Evolutionary conservation across 2,113 vertebrate genomes (phyloP), one percentile per base, ranked within the genome.

Genomic region (Apteryx owenii): DNA sequence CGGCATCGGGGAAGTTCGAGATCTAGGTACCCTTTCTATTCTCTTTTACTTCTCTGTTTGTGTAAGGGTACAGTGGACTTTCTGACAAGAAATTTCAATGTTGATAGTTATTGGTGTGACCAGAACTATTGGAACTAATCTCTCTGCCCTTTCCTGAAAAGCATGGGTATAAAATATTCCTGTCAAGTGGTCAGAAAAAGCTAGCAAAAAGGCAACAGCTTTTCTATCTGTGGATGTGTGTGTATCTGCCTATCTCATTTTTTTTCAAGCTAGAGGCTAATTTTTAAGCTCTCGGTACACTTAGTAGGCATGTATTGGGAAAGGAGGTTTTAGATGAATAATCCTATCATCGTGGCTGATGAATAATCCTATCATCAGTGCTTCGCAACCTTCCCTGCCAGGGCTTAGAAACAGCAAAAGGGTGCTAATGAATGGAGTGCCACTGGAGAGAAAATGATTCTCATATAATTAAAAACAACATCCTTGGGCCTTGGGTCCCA

Each of bases 121-220:
- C 66, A 33, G 66, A 79, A n/a, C 21, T 33, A 26, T 72, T 7
- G 2, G 31, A 88, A 9, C 53, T 71, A 9, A 75, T 77, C 50
- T 88, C 1, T 0, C 46, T 0, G 0, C 1, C 2, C 58, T 87
- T 91, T 60, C 62, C 36, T 4, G 3, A 44, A 56, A 88, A 78
- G 60, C 31, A 33, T 2, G 4, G 20, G 10, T 11, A 5, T n/a
- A 69, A 75, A 16, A 0, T 61, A 88, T 77, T 60, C 40, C 60
- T 85, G 78, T 83, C 88, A 70, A 78, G 58, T 12, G 13, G 73
- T 61, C n/a, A 73, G 54, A 58, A 93, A 82, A 83, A 91, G 64
- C 20, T n/a, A 83, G 85, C 46, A 70, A 12, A 68, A 40, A 87
- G 72, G 64, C 40, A 72, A 86, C 79, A 61, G 72, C 82, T 86